Evolutionary conservation across 1,140 invertebrate species (phyloP), one percentile per base, ranked within the genome.

Genomic region (Drosophila ananassae): DNA sequence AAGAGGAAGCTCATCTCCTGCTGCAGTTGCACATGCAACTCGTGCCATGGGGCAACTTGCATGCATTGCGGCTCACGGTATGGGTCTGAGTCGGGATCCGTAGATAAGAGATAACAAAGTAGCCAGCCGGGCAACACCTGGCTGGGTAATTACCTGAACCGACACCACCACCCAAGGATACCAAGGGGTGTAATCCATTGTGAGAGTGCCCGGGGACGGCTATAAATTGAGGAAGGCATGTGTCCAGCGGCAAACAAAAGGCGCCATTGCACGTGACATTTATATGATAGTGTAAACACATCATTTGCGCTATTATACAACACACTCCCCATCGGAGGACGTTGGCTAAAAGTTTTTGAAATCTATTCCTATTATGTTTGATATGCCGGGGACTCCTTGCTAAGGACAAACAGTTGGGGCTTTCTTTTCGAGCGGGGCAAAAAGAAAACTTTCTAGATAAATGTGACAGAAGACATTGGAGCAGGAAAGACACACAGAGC

Each of bases 211-310:
- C 17, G 37, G 34, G 41, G 3, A 12, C 21, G 63, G 22, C 76
- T 54, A 83, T 79, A 89, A 89, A 87, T 87, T 75, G 63, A 47
- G 63, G 57, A 37, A 61, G 60, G 78, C 46, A 52, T 79, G 73
- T 63, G 64, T 89, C 72, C 83, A 73, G 47, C 41, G 67, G 51
- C 75, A 83, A 89, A 83, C 83, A 89, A 89, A 87, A 73, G 79
- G 64, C 72, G 72, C 64, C 76, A 74, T 83, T 77, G 83, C 83
- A 89, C 76, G 79, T 89, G 83, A 89, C 83, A 89, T 89, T 89
- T 89, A 89, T 89, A 83, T 83, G 83, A 89, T 89, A 89, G 83
- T 89, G 83, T 89, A 89, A 89, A 89, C 83, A 89, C 79, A 89
- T 89, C 83, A 89, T 89, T 89, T 89, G 83, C 85, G 79, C 79